These are phyloP conservation scores for Heliconius hewitsoni DNA, from an alignment of 1,140 invertebrate genomes.

Conservation along the genomic window DNA sequence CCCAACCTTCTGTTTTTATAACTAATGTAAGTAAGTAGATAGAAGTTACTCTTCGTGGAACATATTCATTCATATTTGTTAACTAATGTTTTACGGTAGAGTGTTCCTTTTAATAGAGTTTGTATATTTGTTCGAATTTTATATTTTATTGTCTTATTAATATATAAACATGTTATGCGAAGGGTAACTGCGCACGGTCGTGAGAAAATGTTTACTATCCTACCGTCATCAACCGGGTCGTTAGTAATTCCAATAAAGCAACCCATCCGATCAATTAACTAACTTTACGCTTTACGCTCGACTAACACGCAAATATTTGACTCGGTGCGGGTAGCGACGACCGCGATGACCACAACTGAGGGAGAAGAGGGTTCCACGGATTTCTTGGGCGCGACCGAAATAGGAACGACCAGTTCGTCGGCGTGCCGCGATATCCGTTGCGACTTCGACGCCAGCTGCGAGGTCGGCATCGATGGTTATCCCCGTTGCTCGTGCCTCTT, in stretches of 20 bases:
- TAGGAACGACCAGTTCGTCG: constrained; percentile 81
- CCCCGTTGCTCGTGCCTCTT: constrained; percentile 90
- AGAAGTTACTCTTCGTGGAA: constrained; percentile 6
- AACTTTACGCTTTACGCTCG: constrained; percentile 76
- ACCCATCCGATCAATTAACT: constrained; percentile 74
- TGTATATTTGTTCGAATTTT: constrained; percentile 16
- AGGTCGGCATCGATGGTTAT: constrained; percentile 87
- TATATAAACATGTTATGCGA: not conserved
- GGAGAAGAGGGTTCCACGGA: constrained; percentile 66
- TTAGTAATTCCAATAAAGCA: constrained; percentile 75
- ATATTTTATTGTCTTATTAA: not conserved
- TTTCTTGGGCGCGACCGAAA: constrained; percentile 59
- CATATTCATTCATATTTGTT: constrained; percentile 10
- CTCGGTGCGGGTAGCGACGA: constrained; percentile 68
- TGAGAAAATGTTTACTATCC: constrained; percentile 60
- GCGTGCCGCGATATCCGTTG: constrained; percentile 91
- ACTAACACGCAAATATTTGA: constrained; percentile 80
- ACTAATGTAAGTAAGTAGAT: constrained; percentile 2
- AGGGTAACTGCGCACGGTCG: constrained; percentile 28
- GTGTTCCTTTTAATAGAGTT: not conserved
- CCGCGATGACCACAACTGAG: constrained; percentile 74
- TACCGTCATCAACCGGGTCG: constrained; percentile 63
- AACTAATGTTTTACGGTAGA: not conserved
- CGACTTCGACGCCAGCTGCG: constrained; percentile 91
- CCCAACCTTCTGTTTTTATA: constrained; percentile 18